phyloP scores from a whole-genome alignment of 2,797 vertebrate genomes.

The Epinephelus malabaricus region DNA sequence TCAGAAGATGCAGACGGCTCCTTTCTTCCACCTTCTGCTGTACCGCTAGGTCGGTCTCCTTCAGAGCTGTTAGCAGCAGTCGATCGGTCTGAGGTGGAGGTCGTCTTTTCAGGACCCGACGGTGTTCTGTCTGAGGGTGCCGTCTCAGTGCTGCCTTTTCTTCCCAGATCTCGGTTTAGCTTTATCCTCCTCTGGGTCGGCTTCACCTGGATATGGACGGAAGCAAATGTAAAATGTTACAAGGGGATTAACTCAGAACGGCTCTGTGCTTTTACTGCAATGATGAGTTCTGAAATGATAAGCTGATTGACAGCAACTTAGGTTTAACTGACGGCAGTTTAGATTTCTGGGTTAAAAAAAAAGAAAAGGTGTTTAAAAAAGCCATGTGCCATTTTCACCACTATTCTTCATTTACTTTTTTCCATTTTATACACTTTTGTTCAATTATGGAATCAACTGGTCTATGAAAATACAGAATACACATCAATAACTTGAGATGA shows the following conservation, averaged over 20 bases:
- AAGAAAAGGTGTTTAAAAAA: background rate
- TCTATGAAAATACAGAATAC: too few relatives aligned
- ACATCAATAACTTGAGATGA: too few relatives aligned
- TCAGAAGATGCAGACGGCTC: slow-evolving; percentile 70
- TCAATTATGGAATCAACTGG: background rate
- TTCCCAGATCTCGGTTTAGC: slow-evolving; percentile 95
- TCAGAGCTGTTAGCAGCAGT: slow-evolving; percentile 34
- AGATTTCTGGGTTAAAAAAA: background rate
- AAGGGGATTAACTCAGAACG: background rate
- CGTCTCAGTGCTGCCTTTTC: slow-evolving; percentile 90
- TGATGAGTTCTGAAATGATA: background rate
- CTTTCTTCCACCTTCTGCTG: slow-evolving; percentile 80
- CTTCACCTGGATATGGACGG: slow-evolving; percentile 64
- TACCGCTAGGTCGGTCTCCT: slow-evolving; percentile 54
- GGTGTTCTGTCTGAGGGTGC: slow-evolving; percentile 54
- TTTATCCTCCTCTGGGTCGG: slow-evolving; percentile 94
- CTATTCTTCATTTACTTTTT: background rate
- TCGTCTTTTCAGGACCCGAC: slow-evolving; percentile 57
- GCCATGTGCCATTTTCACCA: background rate
- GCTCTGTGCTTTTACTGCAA: background rate
- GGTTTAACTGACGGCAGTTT: background rate
- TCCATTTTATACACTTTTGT: background rate
- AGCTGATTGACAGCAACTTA: background rate
- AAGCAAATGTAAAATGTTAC: background rate
- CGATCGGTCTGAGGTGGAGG: slow-evolving; percentile 61